Evolutionary conservation across 2,888 invertebrate genomes (phyloP).

Genomic region (Microctonus aethiopoides): DNA sequence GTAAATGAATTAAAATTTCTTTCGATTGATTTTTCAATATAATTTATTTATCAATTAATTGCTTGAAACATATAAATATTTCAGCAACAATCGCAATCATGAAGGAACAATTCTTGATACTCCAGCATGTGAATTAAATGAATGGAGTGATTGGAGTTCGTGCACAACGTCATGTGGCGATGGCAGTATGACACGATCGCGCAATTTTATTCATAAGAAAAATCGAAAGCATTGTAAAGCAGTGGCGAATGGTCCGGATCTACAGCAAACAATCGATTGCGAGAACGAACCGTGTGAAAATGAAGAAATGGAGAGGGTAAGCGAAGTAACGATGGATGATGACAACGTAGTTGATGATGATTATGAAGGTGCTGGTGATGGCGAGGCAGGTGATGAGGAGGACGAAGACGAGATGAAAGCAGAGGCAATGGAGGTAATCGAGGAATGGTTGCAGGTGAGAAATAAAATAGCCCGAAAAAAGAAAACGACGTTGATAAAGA

Average conservation of each 20-base stretch:
- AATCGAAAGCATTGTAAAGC: conserved; percentile 55
- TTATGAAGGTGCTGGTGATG: conserved; percentile 27
- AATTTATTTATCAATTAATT: neutral
- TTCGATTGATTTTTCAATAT: neutral
- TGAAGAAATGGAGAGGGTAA: conserved; percentile 67
- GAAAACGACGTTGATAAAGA: conserved; percentile 36
- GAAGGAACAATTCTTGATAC: conserved; percentile 43
- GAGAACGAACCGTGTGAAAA: conserved; percentile 51
- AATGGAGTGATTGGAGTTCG: conserved; percentile 82
- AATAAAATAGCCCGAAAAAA: conserved; percentile 28
- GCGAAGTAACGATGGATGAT: conserved; percentile 23
- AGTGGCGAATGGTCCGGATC: conserved; percentile 41
- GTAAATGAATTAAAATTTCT: conserved; percentile 46
- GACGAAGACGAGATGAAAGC: conserved; percentile 59
- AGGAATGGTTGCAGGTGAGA: conserved; percentile 58
- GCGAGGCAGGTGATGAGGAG: conserved; percentile 24
- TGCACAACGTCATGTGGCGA: conserved; percentile 91
- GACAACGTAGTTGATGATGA: conserved; percentile 37
- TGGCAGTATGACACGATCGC: conserved; percentile 82
- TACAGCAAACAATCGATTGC: conserved; percentile 58
- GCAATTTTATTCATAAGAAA: conserved; percentile 73
- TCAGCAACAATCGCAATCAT: conserved; percentile 35
- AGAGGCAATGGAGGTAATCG: conserved; percentile 48
- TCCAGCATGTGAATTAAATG: conserved; percentile 76
- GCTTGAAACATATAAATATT: neutral